Evolutionary conservation across 37 sponge, comb jelly and placozoan genomes (phyloP).

Genomic region (Theonella swinhoei): DNA sequence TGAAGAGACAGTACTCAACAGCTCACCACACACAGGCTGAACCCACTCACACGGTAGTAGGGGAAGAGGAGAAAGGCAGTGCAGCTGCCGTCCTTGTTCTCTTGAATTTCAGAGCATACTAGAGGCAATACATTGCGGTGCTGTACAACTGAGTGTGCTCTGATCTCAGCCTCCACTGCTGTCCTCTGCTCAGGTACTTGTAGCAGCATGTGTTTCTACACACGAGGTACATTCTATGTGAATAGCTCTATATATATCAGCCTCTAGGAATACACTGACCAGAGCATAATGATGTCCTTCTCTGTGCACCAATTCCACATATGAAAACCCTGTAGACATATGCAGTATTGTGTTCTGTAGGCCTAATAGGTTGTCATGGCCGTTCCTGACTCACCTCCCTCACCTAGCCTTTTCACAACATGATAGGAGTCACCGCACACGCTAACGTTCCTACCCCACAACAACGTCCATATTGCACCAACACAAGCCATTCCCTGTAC

Average conservation of each 20-base stretch:
- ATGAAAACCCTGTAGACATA: constrained; percentile 69
- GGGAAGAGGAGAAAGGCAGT: constrained; percentile 80
- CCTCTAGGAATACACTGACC: constrained; percentile 28
- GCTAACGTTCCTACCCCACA: constrained; percentile 22
- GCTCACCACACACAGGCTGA: background rate
- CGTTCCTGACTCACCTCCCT: constrained; percentile 64
- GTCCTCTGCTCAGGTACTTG: constrained; percentile 79
- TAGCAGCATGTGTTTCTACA: constrained; percentile 74
- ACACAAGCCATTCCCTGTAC: constrained; percentile 51
- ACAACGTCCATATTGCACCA: constrained; percentile 36
- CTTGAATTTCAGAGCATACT: constrained; percentile 49
- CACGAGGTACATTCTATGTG: background rate
- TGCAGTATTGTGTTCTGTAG: background rate
- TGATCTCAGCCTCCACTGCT: constrained; percentile 71
- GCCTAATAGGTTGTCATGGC: background rate
- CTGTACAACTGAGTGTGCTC: constrained; percentile 43
- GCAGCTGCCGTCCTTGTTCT: background rate
- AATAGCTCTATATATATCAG: background rate
- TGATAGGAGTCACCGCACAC: constrained; percentile 50
- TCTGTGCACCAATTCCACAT: constrained; percentile 71
- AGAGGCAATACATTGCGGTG: constrained; percentile 64
- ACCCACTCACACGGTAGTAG: constrained; percentile 53
- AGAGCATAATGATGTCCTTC: constrained; percentile 62
- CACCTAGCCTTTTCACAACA: constrained; percentile 75
- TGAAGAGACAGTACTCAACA: background rate